These are phyloP conservation scores for Manduca sexta DNA, from an alignment of 1,140 invertebrate species.

Conservation along the genomic window DNA sequence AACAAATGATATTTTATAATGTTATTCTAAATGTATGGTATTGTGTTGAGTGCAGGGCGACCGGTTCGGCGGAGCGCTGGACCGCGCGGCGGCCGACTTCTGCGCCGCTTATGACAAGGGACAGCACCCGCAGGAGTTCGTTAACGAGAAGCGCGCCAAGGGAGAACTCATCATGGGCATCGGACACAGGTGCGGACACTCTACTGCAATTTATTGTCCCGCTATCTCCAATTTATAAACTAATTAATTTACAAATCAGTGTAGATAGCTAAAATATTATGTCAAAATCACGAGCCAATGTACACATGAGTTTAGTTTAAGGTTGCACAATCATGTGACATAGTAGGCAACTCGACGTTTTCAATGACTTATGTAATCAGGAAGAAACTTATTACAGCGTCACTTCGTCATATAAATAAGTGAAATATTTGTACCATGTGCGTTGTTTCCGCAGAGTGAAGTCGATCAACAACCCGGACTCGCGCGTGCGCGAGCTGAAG, in stretches of 20 bases:
- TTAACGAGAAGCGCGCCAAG: slow-evolving; percentile 97
- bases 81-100: slow-evolving; percentile 97
- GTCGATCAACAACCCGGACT: slow-evolving; percentile 99
- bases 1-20: no score
- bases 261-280: no score
- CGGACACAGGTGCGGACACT: slow-evolving; percentile 80
- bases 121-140: slow-evolving; percentile 98
- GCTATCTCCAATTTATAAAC: no score
- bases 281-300: no score
- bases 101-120: slow-evolving; percentile 96
- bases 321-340: no score
- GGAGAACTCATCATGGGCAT: slow-evolving; percentile 99
- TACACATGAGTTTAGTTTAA: no score
- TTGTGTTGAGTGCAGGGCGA: slow-evolving; percentile 93
- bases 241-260: background rate
- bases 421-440: no score
- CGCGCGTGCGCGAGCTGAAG: slow-evolving; percentile 96
- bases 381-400: no score
- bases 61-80: slow-evolving; percentile 97
- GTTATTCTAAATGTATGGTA: no score
- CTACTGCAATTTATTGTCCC: background rate
- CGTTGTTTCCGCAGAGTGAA: slow-evolving; percentile 82
- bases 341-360: no score
- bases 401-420: no score
- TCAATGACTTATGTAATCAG: no score